Conservation (phyloP, 2,797 vertebrate species). For the Clarias laeviceps region DNA sequence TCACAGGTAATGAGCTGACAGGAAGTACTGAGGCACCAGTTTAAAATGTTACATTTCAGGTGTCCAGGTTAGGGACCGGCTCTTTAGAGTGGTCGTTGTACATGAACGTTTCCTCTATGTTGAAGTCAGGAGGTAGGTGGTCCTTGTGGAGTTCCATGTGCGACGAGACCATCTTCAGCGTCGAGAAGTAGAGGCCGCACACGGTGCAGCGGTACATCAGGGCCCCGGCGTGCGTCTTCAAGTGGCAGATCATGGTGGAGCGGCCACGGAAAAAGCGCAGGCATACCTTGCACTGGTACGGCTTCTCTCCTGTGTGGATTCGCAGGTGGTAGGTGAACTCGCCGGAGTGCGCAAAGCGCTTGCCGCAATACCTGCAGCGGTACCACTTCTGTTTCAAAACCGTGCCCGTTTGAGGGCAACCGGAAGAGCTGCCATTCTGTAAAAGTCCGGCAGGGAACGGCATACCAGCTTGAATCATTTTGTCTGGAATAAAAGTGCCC, state of each 20-base stretch:
- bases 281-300: constrained; percentile 97
- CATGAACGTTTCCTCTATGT: constrained; percentile 99
- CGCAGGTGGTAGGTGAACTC: constrained; percentile 97
- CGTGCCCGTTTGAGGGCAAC: rapidly evolving
- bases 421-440: constrained; percentile 56
- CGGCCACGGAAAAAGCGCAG: constrained; percentile 96
- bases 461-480: constrained; percentile 57
- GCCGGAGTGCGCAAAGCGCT: constrained; percentile 95
- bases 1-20: constrained; percentile 16
- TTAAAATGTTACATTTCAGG: constrained; percentile 70
- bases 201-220: constrained; percentile 98
- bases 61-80: constrained; percentile 79
- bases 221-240: constrained; percentile 95
- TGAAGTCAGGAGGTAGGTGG: constrained; percentile 91
- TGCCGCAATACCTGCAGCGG: constrained; percentile 93
- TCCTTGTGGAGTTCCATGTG: constrained; percentile 95
- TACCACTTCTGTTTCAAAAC: constrained; percentile 78
- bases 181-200: constrained; percentile 95
- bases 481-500: constrained; percentile 58
- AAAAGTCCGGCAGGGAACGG: constrained; percentile 54
- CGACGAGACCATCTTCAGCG: constrained; percentile 94
- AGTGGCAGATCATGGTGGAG: constrained; percentile 98
- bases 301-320: constrained; percentile 96
- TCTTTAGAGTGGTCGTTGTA: constrained; percentile 98
- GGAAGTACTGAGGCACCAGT: constrained; percentile 30